Conservation (phyloP, 2,797 vertebrate species). For the Meda fulgida region DNA sequence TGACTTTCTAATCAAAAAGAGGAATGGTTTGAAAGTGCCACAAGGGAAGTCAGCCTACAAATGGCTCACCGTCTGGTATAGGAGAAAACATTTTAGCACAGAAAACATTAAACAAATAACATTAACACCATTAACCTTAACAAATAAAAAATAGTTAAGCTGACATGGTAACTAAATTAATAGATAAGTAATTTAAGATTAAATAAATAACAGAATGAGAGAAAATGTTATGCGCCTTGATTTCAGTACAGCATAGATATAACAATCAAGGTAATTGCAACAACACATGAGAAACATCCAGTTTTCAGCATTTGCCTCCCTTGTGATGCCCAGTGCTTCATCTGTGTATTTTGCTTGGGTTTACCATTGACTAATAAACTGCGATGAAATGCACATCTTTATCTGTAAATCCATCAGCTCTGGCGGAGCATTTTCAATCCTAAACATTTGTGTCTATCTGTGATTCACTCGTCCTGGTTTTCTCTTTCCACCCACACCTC, state of each 20-base stretch:
- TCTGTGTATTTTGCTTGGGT: not conserved
- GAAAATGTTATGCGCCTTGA: not conserved
- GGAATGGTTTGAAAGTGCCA: not conserved
- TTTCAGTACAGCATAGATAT: not conserved
- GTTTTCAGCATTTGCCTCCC: not conserved
- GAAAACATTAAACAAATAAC: not conserved
- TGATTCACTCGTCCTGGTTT: constrained; percentile 33
- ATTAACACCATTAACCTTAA: not conserved
- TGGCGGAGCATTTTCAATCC: constrained; percentile 30
- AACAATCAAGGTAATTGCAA: not conserved
- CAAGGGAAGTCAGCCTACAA: not conserved
- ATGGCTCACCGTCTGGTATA: not conserved
- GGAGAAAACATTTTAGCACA: not conserved
- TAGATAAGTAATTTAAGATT: not conserved
- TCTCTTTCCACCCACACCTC: constrained; percentile 10
- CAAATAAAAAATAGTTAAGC: not conserved
- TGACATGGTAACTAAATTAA: not conserved
- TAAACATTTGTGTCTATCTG: constrained; percentile 36
- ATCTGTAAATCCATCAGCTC: constrained; percentile 9
- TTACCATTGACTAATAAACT: not conserved
- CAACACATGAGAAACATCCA: not conserved
- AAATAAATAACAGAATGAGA: not conserved
- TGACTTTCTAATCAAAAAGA: not conserved
- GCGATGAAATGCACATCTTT: constrained; percentile 16
- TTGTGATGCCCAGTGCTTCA: not conserved